Evolutionary conservation across 2,797 vertebrate genomes (phyloP), one percentile per base, ranked within the genome.

Genomic region (Lagodon rhomboides): DNA sequence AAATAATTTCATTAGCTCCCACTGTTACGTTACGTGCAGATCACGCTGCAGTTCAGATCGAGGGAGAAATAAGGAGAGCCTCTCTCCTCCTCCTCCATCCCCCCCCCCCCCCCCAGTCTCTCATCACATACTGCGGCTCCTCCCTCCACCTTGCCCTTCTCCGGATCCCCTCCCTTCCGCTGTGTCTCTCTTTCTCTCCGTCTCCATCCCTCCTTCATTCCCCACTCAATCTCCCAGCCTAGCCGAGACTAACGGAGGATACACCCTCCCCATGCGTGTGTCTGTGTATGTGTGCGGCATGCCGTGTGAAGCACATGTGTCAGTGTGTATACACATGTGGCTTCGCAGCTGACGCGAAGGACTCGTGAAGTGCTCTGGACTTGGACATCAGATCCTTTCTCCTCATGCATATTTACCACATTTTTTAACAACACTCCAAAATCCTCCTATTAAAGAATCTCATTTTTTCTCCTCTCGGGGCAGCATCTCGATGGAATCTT

Each of bases 401-500:
- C 75, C 76, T 77, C 47, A 46, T 86, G 85, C 81, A 83, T 76
- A 84, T 90, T 84, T 73, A 77, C 55, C 76, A 83, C 73, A 74
- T 82, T 77, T 86, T 82, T 78, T 81, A 88, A 86, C 80, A 83
- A 64, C 86, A 80, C 72, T 86, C 56, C 72, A 75, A 81, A 83
- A 75, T 75, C 85, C 79, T 62, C 66, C 83, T 53, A 68, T 87
- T 88, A 76, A 83, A 93, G 85, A 86, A 87, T 84, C 75, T 78
- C 4, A 75, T 87, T 89, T 90, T 90, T 73, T 49, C 55, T 89
- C 78, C 83, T 89, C 80, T 84, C 66, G 71, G 77, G 83, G 85
- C 71, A 73, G 82, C 88, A 80, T 90, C 84, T 93, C 75, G 59
- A 93, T 93, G 94, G 94, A 91, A 91, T 93, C 91, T 91, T 87